phyloP scores from a whole-genome alignment of 2,797 vertebrate species.

The Manis crassicaudata region DNA sequence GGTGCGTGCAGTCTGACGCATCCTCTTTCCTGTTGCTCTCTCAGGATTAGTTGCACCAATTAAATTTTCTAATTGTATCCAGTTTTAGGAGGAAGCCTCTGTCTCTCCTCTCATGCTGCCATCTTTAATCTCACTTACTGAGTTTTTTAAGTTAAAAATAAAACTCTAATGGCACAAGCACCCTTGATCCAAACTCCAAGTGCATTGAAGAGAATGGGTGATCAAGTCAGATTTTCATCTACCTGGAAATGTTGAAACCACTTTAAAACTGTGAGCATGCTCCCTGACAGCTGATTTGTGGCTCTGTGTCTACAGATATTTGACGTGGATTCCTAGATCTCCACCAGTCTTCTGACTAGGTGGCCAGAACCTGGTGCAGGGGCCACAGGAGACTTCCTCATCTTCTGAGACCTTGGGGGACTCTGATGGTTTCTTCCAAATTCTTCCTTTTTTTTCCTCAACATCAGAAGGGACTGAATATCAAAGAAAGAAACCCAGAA shows the following conservation, averaged over 20 bases:
- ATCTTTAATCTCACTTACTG: background rate
- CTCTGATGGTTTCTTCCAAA: background rate
- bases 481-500: background rate
- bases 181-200: background rate
- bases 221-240: background rate
- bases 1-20: no score
- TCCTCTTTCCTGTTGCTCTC: no score
- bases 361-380: background rate
- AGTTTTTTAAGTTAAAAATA: background rate
- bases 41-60: no score
- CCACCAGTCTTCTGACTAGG: background rate
- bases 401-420: background rate
- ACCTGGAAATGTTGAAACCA: background rate
- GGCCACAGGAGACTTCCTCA: background rate
- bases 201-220: background rate
- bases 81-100: no score
- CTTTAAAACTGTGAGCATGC: background rate
- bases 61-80: no score
- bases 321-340: background rate
- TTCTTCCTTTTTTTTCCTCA: background rate
- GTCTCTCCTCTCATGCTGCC: no score
- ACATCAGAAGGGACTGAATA: background rate
- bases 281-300: background rate
- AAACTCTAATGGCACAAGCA: background rate
- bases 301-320: background rate